Percentiles rank a stretch among this genome's conserved stretches.
phyloP scores from a whole-genome alignment of 2,888 invertebrate species.

The Macrosoma leucophasiata region DNA sequence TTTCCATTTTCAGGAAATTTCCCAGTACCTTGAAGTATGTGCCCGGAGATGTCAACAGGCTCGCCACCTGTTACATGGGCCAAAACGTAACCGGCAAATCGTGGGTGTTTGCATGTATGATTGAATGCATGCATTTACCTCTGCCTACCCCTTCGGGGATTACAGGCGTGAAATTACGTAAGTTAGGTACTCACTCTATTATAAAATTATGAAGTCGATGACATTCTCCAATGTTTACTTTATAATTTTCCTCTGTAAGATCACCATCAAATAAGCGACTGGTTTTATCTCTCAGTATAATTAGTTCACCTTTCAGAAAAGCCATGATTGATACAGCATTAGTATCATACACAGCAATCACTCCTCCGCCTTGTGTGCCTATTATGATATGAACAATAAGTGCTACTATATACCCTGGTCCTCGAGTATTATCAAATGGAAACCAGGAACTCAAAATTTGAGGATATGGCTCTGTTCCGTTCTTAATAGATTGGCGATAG shows the following conservation, averaged over 20 bases:
- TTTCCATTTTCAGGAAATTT: too few relatives aligned
- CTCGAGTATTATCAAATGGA: constrained; percentile 45
- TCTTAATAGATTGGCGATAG: constrained; percentile 35
- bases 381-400: constrained; percentile 37
- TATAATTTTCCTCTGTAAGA: constrained; percentile 23
- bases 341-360: constrained; percentile 44
- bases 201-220: constrained; percentile 46
- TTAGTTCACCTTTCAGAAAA: constrained; percentile 50
- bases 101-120: too few relatives aligned
- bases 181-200: constrained; percentile 39
- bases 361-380: constrained; percentile 37
- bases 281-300: constrained; percentile 40
- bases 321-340: constrained; percentile 45
- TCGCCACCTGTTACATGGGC: too few relatives aligned
- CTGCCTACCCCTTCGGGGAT: too few relatives aligned
- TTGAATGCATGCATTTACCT: too few relatives aligned
- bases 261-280: constrained; percentile 33
- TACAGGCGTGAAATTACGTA: too few relatives aligned
- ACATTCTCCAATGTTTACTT: constrained; percentile 43
- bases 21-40: too few relatives aligned
- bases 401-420: constrained; percentile 44
- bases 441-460: constrained; percentile 53
- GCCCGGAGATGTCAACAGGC: too few relatives aligned
- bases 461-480: constrained; percentile 40
- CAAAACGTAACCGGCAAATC: too few relatives aligned